phyloP scores from a whole-genome alignment of 2,888 invertebrate genomes.

The Falcaria lacertinaria region DNA sequence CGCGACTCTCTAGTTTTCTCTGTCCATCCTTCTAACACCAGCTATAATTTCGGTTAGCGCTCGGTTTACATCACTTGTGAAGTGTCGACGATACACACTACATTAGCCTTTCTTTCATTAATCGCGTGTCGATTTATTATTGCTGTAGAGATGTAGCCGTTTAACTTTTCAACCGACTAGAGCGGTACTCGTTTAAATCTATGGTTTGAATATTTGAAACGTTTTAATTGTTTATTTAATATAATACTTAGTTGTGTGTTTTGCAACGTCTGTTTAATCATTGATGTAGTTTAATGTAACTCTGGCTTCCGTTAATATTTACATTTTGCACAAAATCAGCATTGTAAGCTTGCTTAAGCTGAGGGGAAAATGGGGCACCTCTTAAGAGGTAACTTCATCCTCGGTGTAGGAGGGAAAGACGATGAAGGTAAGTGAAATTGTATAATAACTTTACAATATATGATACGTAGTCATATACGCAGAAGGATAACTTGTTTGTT shows the following conservation, averaged over 20 bases:
- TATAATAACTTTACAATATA: not conserved
- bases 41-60: slow-evolving; percentile 71
- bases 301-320: slow-evolving; percentile 39
- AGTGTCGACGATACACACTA: slow-evolving; percentile 53
- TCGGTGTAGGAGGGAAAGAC: slow-evolving; percentile 59
- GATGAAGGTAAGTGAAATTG: slow-evolving; percentile 43
- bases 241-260: slow-evolving; percentile 24
- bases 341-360: slow-evolving; percentile 39
- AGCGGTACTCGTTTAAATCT: slow-evolving; percentile 51
- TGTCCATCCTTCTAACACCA: slow-evolving; percentile 44
- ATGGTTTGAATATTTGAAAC: slow-evolving; percentile 21
- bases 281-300: slow-evolving; percentile 37
- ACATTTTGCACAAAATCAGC: slow-evolving; percentile 64
- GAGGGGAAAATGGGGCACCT: slow-evolving; percentile 59
- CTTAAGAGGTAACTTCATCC: slow-evolving; percentile 60
- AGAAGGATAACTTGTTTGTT: too few species aligned
- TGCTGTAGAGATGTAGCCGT: slow-evolving; percentile 70
- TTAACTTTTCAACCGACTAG: slow-evolving; percentile 60
- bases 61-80: slow-evolving; percentile 62
- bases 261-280: slow-evolving; percentile 18
- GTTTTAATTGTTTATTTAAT: slow-evolving; percentile 23
- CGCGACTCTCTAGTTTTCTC: slow-evolving; percentile 37
- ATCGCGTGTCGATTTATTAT: slow-evolving; percentile 35
- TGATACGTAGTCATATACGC: not conserved
- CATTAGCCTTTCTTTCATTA: slow-evolving; percentile 53